Percentiles rank a stretch among this genome's conserved stretches.
Conservation (phyloP, 2,113 vertebrate species). For the Clarias batrachus region DNA sequence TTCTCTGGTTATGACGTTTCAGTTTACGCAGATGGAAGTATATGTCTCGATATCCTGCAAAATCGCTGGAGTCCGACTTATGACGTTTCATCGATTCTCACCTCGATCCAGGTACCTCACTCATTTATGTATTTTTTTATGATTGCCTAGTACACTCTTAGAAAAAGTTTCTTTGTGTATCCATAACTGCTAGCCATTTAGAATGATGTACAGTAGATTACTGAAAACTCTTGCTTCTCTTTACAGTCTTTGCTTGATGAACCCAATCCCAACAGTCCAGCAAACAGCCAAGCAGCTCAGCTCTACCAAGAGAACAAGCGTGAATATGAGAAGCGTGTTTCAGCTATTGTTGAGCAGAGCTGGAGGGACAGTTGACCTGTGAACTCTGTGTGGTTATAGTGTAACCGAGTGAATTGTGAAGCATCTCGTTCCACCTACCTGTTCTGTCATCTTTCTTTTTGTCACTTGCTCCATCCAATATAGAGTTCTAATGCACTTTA, state of each 20-base stretch:
- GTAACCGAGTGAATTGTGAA: conserved; percentile 45
- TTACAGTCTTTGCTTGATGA: conserved; percentile 55
- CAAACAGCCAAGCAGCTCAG: conserved; percentile 88
- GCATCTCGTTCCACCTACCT: conserved; percentile 23
- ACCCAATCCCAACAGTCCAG: conserved; percentile 95
- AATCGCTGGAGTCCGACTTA: conserved; percentile 99
- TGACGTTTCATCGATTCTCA: conserved; percentile 96
- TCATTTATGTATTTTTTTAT: not conserved
- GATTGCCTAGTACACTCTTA: conserved; percentile 23
- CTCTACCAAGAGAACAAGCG: conserved; percentile 57
- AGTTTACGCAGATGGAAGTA: conserved; percentile 98
- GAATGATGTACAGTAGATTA: not conserved
- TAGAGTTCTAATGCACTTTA: conserved; percentile 75
- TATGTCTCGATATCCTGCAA: conserved; percentile 98
- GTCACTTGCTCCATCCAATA: conserved; percentile 49
- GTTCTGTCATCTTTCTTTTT: not conserved
- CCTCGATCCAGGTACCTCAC: conserved; percentile 89
- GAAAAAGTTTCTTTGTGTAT: not conserved
- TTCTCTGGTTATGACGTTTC: conserved; percentile 44
- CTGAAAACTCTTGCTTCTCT: not conserved
- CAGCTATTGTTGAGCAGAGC: conserved; percentile 52
- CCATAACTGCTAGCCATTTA: not conserved
- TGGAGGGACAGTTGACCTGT: conserved; percentile 57
- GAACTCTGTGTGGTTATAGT: conserved; percentile 41
- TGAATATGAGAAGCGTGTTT: conserved; percentile 56